phyloP scores from a whole-genome alignment of 2,888 invertebrate species.

The Drosophila emarginata region DNA sequence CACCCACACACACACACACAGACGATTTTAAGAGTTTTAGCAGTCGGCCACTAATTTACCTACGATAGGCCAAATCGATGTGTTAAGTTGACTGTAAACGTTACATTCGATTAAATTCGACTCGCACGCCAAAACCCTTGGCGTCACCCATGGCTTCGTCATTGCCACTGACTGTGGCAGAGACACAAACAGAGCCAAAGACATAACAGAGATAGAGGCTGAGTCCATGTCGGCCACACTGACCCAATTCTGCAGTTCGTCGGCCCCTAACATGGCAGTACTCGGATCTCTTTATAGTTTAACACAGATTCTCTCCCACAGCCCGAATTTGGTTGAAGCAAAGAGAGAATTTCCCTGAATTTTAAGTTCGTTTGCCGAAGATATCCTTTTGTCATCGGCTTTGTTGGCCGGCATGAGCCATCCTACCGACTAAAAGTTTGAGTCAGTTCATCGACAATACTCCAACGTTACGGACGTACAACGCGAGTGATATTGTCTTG shows the following conservation, averaged over 20 bases:
- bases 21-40: constrained; percentile 26
- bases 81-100: constrained; percentile 73
- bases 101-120: constrained; percentile 73
- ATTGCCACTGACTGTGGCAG: constrained; percentile 14
- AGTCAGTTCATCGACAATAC: constrained; percentile 49
- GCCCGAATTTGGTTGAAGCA: constrained; percentile 2
- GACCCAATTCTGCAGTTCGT: constrained; percentile 64
- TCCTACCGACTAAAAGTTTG: neutral
- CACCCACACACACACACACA: constrained; percentile 8
- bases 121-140: constrained; percentile 48
- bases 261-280: constrained; percentile 32
- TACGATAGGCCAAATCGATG: constrained; percentile 66
- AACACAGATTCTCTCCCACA: constrained; percentile 19
- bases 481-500: constrained; percentile 26
- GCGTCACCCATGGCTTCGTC: constrained; percentile 12
- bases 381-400: constrained; percentile 18
- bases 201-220: neutral
- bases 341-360: constrained; percentile 54
- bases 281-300: neutral
- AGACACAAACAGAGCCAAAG: constrained; percentile 6
- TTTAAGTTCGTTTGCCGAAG: constrained; percentile 8
- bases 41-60: constrained; percentile 66
- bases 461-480: constrained; percentile 43
- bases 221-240: constrained; percentile 30
- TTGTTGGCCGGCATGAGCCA: constrained; percentile 4